Base-by-base conservation (phyloP, 2,113 vertebrate species). In the Odocoileus virginianus region DNA sequence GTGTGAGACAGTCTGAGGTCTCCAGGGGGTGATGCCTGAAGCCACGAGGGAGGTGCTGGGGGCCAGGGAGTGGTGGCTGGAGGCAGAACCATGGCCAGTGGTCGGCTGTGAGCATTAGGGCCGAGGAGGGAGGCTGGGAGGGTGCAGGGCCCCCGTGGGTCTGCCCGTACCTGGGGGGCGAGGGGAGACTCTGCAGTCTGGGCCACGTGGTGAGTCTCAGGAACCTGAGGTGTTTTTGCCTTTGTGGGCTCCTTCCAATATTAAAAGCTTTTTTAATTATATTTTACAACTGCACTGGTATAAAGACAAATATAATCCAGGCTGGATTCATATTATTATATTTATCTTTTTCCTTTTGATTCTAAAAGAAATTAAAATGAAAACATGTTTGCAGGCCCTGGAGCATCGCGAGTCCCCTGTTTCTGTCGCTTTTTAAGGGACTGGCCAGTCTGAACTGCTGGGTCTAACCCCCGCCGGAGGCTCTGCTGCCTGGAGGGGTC, bases 51-150 rank as follows among this genome's bases (percentile, higher is more conserved):
- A 6, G 13, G 17, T 23, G 47, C 9, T 15, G 1, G 83, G 6
- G 15, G 27, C 1, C 14, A 50, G 36, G 27, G 23, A 54, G 28
- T 7, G 12, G 13, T 8, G 47, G 23, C 12, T 55, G 9, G 47
- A 58, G 76, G 60, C 57, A 30, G 89, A 36, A 23, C 12, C 16
- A 10, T 3, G 2, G 17, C 27, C 57, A 4, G 4, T 16, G 58
- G 58, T 30, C 17, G 2, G n/a, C 16, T 7, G n/a, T 16, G 58
- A 64, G 28, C n/a, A 4, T 81, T 1, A 33, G 43, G 67, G 13
- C 36, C 1, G 0, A 28, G 14, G 7, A 3, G 23, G 36, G 50
- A 8, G 40, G 57, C n/a, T 14, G 0, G 1, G 64, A 7, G n/a
- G 40, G 28, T 2, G 7, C n/a, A 12, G 21, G n/a, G 61, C 7